Percentiles rank a stretch among this genome's conserved stretches.
Conservation (phyloP, 2,888 invertebrate species). For the Lamellibrachia satsuma region DNA sequence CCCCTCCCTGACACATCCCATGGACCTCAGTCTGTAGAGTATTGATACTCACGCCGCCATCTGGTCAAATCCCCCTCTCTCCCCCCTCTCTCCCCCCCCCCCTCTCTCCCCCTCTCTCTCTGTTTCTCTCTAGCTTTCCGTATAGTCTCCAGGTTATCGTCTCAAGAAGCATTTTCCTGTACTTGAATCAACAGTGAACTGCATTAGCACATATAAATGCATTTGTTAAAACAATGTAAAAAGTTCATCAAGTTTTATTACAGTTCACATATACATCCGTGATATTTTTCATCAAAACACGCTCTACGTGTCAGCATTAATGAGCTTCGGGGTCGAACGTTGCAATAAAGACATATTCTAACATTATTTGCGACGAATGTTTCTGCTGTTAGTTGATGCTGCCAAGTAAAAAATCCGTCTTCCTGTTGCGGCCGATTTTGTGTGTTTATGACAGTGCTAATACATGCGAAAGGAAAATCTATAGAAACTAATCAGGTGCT, state of each 20-base stretch:
- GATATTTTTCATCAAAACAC: not conserved
- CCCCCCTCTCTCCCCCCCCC: not conserved
- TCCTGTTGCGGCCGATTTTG: not conserved
- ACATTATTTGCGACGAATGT: not conserved
- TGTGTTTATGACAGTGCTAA: not conserved
- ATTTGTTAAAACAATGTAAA: not conserved
- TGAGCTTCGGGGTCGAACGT: not conserved
- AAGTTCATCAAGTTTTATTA: not conserved
- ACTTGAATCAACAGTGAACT: not conserved
- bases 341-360: not conserved
- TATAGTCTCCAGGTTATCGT: not conserved
- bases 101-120: not conserved
- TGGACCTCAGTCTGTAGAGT: too few relatives aligned
- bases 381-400: not conserved
- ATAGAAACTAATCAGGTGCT: not conserved
- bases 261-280: not conserved
- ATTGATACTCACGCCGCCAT: too few relatives aligned
- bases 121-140: not conserved
- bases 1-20: too few relatives aligned
- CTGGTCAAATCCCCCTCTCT: too few relatives aligned
- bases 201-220: not conserved
- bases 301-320: not conserved
- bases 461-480: not conserved
- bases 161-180: not conserved
- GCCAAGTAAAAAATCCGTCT: not conserved